phyloP scores from a whole-genome alignment of 2,113 vertebrate genomes.

The Peromyscus polionotus region DNA sequence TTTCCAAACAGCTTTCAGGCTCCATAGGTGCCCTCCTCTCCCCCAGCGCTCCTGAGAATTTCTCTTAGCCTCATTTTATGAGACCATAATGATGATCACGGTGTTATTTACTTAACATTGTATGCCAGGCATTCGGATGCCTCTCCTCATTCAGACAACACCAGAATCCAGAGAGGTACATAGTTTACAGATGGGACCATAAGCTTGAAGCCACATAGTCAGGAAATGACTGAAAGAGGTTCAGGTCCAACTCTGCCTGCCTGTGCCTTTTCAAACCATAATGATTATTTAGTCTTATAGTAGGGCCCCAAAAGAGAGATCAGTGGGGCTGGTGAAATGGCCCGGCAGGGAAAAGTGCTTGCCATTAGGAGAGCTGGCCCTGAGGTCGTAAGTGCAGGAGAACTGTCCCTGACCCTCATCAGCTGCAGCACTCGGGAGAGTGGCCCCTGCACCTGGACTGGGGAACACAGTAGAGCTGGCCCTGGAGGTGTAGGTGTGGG shows the following conservation, averaged over 20 bases:
- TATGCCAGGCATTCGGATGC: not conserved
- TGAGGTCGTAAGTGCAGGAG: too few species aligned
- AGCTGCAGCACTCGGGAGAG: not conserved
- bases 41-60: not conserved
- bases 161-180: not conserved
- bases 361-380: not conserved
- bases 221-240: not conserved
- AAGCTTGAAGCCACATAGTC: not conserved
- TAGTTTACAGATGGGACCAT: not conserved
- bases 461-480: not conserved
- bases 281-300: not conserved
- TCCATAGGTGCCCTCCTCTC: not conserved
- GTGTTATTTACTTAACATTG: not conserved
- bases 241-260: not conserved
- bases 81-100: not conserved
- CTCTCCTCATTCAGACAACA: not conserved
- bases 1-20: not conserved
- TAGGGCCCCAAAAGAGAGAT: not conserved
- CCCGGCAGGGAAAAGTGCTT: not conserved
- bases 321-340: not conserved
- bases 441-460: not conserved
- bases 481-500: too few species aligned
- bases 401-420: not conserved
- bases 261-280: not conserved
- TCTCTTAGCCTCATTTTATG: not conserved